Base-by-base conservation (phyloP, 1,140 invertebrate genomes). In the Drosophila miranda region DNA sequence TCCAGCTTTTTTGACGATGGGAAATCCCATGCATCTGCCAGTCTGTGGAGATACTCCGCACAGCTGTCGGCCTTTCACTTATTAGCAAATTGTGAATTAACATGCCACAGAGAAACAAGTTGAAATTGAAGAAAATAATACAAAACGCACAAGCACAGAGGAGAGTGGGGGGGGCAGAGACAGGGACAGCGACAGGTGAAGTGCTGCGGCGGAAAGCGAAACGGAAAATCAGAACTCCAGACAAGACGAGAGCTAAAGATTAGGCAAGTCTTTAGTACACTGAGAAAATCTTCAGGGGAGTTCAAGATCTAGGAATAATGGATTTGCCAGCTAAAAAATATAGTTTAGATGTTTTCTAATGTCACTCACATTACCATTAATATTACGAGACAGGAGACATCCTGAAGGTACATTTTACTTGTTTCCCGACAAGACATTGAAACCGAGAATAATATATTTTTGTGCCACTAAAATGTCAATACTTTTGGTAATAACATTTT, bases 21-120 rank as follows among this genome's bases (percentile, higher is more conserved):
- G 62, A 68, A 56, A 68, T 49, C 51, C 26, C 30, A 30, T 42
- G 19, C 26, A 14, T n/a, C 43, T 56, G 43, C 23, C 43, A 55
- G 38, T 63, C 46, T 4, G 7, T 51, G 62, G 1, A 49, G 26
- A 38, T 43, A 42, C 48, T 38, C 64, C 54, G 34, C 61, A 30
- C 34, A 23, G 55, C 28, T 30, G 44, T 46, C 49, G 54, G 73
- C 81, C 81, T 81, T 86, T 84, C 82, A 86, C 81, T 86, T 84
- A 81, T 86, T 86, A 84, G 74, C 81, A 67, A 84, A 84, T 73
- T 73, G 76, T 69, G 58, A 86, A 84, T 84, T 80, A 84, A 86
- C 80, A 80, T 77, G 72, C 72, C 71, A 76, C 72, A 46, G 63
- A 43, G 26, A 58, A 70, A 63, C 51, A 56, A 67, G 52, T 45